Percentiles rank a stretch among this genome's conserved stretches.
Evolutionary conservation across 2,888 invertebrate genomes (phyloP).

Genomic region (Ypsolopha sequella): DNA sequence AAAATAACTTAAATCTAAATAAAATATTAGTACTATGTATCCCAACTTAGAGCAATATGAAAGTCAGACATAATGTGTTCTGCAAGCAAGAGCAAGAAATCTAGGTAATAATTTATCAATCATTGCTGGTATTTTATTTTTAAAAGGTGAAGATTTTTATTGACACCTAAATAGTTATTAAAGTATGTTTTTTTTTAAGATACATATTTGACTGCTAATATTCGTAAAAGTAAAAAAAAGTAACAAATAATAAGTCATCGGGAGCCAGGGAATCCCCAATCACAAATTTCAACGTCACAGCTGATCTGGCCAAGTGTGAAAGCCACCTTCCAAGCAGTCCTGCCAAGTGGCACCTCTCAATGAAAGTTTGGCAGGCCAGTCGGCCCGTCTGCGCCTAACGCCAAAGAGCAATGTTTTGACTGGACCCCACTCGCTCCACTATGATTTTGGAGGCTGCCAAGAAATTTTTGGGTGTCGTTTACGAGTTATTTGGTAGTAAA

Average conservation of each 20-base stretch:
- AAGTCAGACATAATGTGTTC: no score
- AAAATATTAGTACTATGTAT: no score
- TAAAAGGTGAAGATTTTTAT: no score
- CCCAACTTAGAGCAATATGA: no score
- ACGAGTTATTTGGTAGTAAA: slow-evolving; percentile 1
- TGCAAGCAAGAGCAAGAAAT: no score
- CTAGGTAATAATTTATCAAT: no score
- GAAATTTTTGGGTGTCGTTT: slow-evolving; percentile 4
- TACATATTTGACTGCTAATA: no score
- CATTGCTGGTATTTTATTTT: no score
- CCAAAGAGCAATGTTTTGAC: slow-evolving; percentile 44
- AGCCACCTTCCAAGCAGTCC: slow-evolving; percentile 32
- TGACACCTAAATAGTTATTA: no score
- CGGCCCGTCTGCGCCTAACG: slow-evolving; percentile 27
- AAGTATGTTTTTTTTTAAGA: no score
- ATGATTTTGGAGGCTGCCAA: slow-evolving; percentile 7
- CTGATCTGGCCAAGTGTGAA: slow-evolving; percentile 6
- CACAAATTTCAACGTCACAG: slow-evolving; percentile 15
- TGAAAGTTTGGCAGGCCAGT: slow-evolving; percentile 23
- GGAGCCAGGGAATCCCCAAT: slow-evolving; percentile 27
- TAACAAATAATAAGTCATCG: neutral
- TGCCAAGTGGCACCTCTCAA: slow-evolving; percentile 37
- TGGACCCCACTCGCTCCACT: slow-evolving; percentile 14
- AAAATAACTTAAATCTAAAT: no score
- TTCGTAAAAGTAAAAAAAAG: no score